Evolutionary conservation across 1,140 invertebrate genomes (phyloP), one percentile per base, ranked within the genome.

Genomic region (Drosophila virilis): DNA sequence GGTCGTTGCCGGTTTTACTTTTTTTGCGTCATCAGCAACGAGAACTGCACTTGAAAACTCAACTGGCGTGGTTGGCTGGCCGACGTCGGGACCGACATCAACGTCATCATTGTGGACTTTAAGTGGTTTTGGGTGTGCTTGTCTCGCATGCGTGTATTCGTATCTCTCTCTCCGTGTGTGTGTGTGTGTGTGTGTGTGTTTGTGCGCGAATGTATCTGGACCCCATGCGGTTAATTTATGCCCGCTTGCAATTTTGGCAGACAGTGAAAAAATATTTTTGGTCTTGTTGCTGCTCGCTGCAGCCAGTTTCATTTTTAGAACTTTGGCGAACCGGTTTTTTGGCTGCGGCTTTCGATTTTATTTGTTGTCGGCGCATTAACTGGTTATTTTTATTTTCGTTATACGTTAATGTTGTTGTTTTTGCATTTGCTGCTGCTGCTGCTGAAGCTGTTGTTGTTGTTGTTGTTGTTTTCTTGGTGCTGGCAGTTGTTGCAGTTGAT

Each of bases 141-240:
- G 66, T 84, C 80, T 88, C 73, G 69, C 69, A 68, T 79, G 65
- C 54, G 74, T 71, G 72, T 67, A 74, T 72, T 52, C 75, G 65
- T 69, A 37, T 59, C 60, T 65, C 40, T 33, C 3, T 10, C 42
- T 62, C 57, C 61, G 61, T 45, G 52, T 70, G 42, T 57, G 35
- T 60, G 52, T 66, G 15, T 38, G 38, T 45, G 17, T 61, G 46
- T 73, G 17, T 62, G 57, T 48, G 40, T 32, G 65, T 67, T 10
- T 65, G 74, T 80, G 65, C 78, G 74, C 37, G 75, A 51, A 59
- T 67, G 61, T 89, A 77, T 88, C 80, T 89, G 80, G 84, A 89
- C 84, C 84, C 80, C 84, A 89, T 89, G 84, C 80, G 74, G 85
- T 89, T 89, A 89, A 89, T 89, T 89, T 89, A 89, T 89, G 84